Evolutionary conservation across 2,113 vertebrate genomes (phyloP), one percentile per base, ranked within the genome.

Genomic region (Oceanodroma tethys): DNA sequence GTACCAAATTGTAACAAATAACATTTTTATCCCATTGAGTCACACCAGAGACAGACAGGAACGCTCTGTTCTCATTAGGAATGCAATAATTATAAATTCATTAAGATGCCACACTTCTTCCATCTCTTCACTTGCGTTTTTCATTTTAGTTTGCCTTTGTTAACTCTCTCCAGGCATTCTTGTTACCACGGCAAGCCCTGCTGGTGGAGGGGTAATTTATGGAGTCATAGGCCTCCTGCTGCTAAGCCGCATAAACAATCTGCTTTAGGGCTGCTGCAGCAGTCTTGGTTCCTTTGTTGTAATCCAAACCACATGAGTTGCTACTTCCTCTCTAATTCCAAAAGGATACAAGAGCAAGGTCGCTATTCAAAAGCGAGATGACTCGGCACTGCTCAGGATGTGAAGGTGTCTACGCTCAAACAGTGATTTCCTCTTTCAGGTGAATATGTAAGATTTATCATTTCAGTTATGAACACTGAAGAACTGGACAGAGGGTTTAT

Each of bases 41-140:
- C 91, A 93, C 25, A 42, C 6, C 65, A 91, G 70, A 71, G 62
- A 81, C 74, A 91, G 85, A 83, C 5, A 30, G 90, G 71, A 88
- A 92, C 16, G 2, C 52, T 90, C 43, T 86, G 88, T 85, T 91
- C 95, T 81, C 90, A 88, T 79, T 96, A 83, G 60, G 40, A 88
- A 82, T 15, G 5, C 50, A 82, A 16, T 40, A 75, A 93, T 90
- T 68, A 78, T 38, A 74, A 62, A 88, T 90, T 86, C 4, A 8
- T 45, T 59, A 87, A 48, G 52, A 95, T 26, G 52, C 22, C 56
- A 82, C 47, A 30, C 56, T 90, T 88, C 30, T 65, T 86, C 21
- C 30, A 60, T 71, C 68, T 95, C 89, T 79, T 94, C 36, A 42
- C 60, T 88, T 92, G 45, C 58, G 93, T 93, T 84, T 76, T 56